A percentile compares a stretch with the other conserved stretches of the same genome.
Evolutionary conservation across 2,797 vertebrate species (phyloP).

Genomic region (Pagetopsis macropterus): DNA sequence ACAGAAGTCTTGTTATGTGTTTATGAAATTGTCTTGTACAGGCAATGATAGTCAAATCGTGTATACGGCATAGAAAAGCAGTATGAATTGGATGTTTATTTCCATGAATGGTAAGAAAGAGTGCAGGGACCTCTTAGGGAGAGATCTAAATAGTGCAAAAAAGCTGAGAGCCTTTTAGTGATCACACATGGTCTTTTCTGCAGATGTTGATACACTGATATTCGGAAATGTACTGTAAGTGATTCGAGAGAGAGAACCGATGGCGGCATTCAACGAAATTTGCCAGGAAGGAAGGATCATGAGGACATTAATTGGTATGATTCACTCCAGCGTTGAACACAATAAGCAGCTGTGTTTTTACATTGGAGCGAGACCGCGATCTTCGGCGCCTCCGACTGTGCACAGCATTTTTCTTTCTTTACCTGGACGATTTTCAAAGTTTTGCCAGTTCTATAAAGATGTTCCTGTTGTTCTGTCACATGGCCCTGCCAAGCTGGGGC

Average conservation of each 20-base stretch:
- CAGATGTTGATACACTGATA: conserved; percentile 62
- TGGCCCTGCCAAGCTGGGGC: conserved; percentile 56
- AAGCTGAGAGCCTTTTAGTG: conserved; percentile 50
- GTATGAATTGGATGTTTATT: conserved; percentile 47
- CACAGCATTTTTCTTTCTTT: conserved; percentile 55
- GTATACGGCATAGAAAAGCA: neutral
- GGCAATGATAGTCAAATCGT: conserved; percentile 2
- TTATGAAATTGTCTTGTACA: conserved; percentile 26
- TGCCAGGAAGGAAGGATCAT: conserved; percentile 69
- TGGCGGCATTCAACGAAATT: conserved; percentile 50
- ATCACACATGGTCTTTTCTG: conserved; percentile 57
- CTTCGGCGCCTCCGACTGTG: conserved; percentile 16
- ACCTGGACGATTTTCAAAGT: conserved; percentile 58
- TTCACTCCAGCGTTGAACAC: conserved; percentile 44
- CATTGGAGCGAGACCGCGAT: conserved; percentile 16
- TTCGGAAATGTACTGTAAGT: conserved; percentile 36
- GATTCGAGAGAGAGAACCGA: conserved; percentile 35
- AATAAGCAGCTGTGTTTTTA: conserved; percentile 66
- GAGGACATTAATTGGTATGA: conserved; percentile 68
- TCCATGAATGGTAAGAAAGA: conserved; percentile 45
- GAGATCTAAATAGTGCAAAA: conserved; percentile 52
- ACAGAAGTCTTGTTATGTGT: conserved; percentile 27
- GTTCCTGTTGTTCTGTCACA: conserved; percentile 57
- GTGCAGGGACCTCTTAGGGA: conserved; percentile 22
- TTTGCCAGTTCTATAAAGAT: conserved; percentile 57